phyloP scores from a whole-genome alignment of 2,113 vertebrate species.

The Platanista minor region DNA sequence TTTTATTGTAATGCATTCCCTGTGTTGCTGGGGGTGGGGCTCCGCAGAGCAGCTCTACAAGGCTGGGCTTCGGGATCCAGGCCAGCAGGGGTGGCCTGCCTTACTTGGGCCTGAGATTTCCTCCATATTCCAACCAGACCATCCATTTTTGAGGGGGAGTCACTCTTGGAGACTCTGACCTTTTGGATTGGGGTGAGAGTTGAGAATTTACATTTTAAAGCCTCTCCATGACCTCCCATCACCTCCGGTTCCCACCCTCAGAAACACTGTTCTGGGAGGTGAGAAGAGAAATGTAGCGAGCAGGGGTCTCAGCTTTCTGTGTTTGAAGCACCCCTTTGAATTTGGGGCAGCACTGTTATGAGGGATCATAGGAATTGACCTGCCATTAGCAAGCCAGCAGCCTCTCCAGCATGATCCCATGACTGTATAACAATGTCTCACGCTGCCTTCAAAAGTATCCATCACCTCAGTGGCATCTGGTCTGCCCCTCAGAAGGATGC shows the following conservation, averaged over 20 bases:
- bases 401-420: too few relatives aligned
- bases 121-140: not conserved
- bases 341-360: not conserved
- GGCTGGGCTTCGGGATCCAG: not conserved
- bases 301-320: not conserved
- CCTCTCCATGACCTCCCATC: not conserved
- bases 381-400: not conserved
- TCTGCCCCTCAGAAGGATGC: not conserved
- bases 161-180: not conserved
- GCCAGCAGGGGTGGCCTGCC: not conserved
- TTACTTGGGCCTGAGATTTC: not conserved
- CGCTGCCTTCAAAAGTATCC: not conserved
- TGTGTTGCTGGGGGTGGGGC: accelerated
- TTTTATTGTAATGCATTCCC: too few relatives aligned
- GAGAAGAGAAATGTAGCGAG: not conserved
- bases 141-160: not conserved
- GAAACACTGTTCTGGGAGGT: not conserved
- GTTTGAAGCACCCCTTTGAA: not conserved
- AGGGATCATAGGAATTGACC: not conserved
- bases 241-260: not conserved
- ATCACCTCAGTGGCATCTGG: too few relatives aligned
- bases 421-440: not conserved
- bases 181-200: not conserved
- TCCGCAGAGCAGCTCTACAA: not conserved
- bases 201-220: not conserved